Evolutionary conservation across 2,888 invertebrate genomes (phyloP).

Genomic region (Heliconius erato): DNA sequence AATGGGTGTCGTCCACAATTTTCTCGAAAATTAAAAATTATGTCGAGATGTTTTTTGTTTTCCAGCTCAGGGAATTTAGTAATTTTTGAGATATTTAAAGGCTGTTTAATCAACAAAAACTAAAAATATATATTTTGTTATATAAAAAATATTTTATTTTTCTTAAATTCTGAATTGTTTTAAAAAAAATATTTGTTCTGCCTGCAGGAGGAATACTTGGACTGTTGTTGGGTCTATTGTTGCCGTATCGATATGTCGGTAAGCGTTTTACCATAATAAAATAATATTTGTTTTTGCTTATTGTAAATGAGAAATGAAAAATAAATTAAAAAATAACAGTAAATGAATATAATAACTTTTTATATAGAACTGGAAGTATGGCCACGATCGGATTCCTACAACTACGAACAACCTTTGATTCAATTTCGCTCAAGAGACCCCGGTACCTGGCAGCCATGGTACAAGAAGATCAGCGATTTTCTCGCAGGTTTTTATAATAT

Average conservation of each 20-base stretch:
- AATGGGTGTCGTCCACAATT: neutral
- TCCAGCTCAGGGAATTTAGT: neutral
- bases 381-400: conserved; percentile 77
- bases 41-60: no score
- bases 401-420: conserved; percentile 76
- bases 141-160: neutral
- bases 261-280: conserved; percentile 58
- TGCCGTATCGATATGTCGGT: conserved; percentile 77
- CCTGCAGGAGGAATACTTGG: conserved; percentile 70
- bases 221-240: conserved; percentile 68
- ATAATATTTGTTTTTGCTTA: no score
- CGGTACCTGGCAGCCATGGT: conserved; percentile 81
- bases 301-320: no score
- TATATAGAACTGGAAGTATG: conserved; percentile 75
- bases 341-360: neutral
- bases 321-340: no score
- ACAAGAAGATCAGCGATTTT: conserved; percentile 75
- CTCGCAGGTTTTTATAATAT: conserved; percentile 62
- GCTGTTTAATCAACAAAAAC: no score
- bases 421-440: conserved; percentile 73
- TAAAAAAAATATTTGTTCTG: neutral
- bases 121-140: no score
- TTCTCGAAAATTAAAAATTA: neutral
- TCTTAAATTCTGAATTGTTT: neutral
- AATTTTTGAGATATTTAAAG: no score